Evolutionary conservation across 2,797 vertebrate genomes (phyloP), one percentile per base, ranked within the genome.

Genomic region (Sebastes glaucus): DNA sequence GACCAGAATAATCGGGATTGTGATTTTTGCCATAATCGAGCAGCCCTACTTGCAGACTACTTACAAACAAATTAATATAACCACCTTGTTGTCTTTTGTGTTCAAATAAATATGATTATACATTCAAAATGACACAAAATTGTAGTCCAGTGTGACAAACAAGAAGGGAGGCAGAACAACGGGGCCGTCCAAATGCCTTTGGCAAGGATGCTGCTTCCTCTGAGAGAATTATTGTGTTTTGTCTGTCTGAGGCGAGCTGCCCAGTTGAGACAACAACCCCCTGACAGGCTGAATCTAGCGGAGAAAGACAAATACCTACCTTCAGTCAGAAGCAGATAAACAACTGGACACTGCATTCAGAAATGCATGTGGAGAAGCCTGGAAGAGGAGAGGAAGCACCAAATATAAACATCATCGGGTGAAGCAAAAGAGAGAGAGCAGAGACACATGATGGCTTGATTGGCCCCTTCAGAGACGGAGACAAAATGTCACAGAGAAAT

Each of bases 401-500:
- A 30, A 30, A 53, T 22, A 8, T 11, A 67, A 30, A 30, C 27
- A 32, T 74, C 56, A 70, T 18, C 4, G 56, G 71, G 80, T 59
- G 73, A 82, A 38, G 77, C 38, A 32, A 46, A 76, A 78, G 28
- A 87, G 38, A 68, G 72, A 71, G 70, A 77, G 77, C 66, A 38
- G 65, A 89, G 80, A 87, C 55, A 81, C 59, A 64, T 84, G 84
- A 86, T 71, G 86, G 60, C 76, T 86, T 90, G 85, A 92, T 93
- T 87, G 71, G 78, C 61, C 68, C 55, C 76, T 86, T 90, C 64
- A 71, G 69, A 88, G 27, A 52, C 64, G 49, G 71, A 87, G n/a
- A 52, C 52, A 35, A 64, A 25, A 38, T 46, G 16, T 46, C 63
- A 46, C 35, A 27, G 9, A 42, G 62, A 42, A 16, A 38, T 63